These are phyloP conservation scores for Bombus fervidus DNA, from an alignment of 1,140 invertebrate species.

Conservation along the genomic window DNA sequence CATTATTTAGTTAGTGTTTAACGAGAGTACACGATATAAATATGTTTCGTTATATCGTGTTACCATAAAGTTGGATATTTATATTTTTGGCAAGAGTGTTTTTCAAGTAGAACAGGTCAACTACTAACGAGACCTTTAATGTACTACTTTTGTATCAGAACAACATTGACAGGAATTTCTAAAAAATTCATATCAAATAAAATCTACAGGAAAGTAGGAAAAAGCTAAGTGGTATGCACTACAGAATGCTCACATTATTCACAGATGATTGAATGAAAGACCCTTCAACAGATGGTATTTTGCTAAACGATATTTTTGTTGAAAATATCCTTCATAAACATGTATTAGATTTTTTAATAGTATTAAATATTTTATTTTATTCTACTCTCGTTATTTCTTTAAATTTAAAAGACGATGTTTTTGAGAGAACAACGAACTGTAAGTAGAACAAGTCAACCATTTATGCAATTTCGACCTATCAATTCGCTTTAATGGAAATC, in stretches of 20 bases:
- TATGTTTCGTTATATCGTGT: neutral
- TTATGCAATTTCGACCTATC: neutral
- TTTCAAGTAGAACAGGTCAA: neutral
- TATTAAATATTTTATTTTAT: neutral
- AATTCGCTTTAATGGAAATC: neutral
- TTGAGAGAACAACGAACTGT: too few relatives aligned
- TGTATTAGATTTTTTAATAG: neutral
- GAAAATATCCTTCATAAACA: neutral
- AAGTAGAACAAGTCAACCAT: conserved; percentile 16
- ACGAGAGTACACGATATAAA: neutral
- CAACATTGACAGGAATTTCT: neutral
- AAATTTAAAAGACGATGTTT: neutral
- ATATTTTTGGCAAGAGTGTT: neutral
- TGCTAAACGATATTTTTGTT: neutral
- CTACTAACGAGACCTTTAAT: neutral
- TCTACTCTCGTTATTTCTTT: neutral
- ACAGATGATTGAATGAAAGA: neutral
- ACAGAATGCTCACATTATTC: too few relatives aligned
- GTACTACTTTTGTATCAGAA: neutral
- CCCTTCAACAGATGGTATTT: neutral
- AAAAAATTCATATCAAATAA: neutral
- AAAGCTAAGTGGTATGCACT: neutral
- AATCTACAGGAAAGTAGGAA: neutral
- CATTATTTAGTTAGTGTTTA: neutral
- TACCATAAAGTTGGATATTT: neutral